phyloP scores from a whole-genome alignment of 2,797 vertebrate genomes.

The Girardinus metallicus region DNA sequence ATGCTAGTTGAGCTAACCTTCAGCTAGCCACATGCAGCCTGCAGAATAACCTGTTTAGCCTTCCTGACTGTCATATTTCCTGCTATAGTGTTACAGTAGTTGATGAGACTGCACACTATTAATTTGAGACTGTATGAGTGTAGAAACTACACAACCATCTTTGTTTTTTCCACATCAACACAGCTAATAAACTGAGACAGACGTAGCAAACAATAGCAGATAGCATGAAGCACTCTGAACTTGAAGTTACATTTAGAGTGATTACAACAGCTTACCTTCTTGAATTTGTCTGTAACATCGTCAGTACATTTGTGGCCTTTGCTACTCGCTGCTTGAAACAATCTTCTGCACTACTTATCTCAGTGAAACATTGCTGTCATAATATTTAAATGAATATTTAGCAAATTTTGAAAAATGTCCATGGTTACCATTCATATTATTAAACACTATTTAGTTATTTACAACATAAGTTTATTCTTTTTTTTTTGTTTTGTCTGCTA shows the following conservation, averaged over 20 bases:
- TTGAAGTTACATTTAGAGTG: neutral
- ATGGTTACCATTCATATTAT: neutral
- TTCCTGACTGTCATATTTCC: neutral
- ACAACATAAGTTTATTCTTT: neutral
- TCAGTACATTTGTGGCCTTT: neutral
- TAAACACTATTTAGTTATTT: neutral
- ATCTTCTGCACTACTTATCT: neutral
- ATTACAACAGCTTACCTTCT: neutral
- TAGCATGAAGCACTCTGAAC: neutral
- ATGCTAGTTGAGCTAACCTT: neutral
- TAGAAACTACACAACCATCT: neutral
- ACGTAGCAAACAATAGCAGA: neutral
- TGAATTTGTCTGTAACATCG: neutral
- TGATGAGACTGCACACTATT: neutral
- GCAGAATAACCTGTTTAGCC: neutral
- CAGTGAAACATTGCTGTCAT: neutral
- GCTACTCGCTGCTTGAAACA: neutral
- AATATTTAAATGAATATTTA: neutral
- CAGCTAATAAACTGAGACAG: neutral
- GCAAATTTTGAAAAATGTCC: neutral
- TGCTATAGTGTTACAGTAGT: neutral
- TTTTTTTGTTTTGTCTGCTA: neutral
- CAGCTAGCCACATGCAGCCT: neutral
- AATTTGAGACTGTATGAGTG: neutral
- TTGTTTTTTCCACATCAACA: neutral